A percentile compares a stretch with the other conserved stretches of the same genome.
Evolutionary conservation across 2,888 invertebrate genomes (phyloP).

Genomic region (Callinectes sapidus): DNA sequence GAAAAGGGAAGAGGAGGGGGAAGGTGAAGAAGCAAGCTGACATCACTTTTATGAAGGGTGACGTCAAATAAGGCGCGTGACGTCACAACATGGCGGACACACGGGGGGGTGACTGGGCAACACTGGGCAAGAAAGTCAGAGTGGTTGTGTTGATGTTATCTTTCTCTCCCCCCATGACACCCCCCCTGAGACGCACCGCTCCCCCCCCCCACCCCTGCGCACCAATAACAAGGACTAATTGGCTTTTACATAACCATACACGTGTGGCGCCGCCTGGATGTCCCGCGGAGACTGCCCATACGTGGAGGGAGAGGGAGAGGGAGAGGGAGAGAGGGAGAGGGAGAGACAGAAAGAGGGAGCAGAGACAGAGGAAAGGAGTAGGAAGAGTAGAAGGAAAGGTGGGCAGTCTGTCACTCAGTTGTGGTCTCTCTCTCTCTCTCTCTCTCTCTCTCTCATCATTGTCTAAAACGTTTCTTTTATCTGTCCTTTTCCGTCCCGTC

Average conservation of each 20-base stretch:
- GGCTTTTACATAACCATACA: slow-evolving; percentile 24
- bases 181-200: background rate
- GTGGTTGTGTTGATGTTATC: slow-evolving; percentile 21
- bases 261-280: background rate
- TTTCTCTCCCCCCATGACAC: background rate
- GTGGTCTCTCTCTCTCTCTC: background rate
- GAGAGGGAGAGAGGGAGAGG: background rate
- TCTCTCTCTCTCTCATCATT: background rate
- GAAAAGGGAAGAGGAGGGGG: background rate
- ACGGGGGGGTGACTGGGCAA: background rate
- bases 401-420: background rate
- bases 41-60: slow-evolving; percentile 33
- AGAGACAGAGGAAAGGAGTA: background rate
- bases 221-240: slow-evolving; percentile 37
- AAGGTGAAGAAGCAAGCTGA: background rate
- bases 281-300: slow-evolving; percentile 30
- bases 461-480: background rate
- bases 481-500: background rate
- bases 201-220: background rate
- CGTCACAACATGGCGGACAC: slow-evolving; percentile 38
- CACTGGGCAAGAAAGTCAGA: slow-evolving; percentile 1
- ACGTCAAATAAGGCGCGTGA: slow-evolving; percentile 20
- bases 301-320: background rate
- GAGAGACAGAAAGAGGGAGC: no score
- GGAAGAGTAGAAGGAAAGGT: background rate